Base-by-base conservation (phyloP, 2,113 vertebrate genomes). In the Tautogolabrus adspersus region DNA sequence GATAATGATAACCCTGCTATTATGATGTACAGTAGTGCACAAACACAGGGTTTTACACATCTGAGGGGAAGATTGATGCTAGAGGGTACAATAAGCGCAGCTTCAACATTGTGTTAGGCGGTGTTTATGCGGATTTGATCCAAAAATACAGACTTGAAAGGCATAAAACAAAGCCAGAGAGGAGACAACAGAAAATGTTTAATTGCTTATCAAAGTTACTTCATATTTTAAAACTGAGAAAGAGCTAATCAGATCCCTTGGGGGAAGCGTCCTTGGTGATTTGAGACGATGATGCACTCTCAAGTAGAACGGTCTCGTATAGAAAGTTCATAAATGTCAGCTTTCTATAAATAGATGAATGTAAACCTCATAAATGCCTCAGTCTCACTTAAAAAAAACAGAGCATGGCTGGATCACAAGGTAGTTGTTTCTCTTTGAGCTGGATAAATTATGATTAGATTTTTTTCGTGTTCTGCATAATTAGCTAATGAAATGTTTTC, bases 181-280 rank as follows among this genome's bases (percentile, higher is more conserved):
- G 76, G 76, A 91, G 81, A 92, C 87, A 93, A 93, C 75, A 85
- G 84, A 89, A 93, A 91, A 90, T 90, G 79, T 93, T 93, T 93
- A 94, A 94, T 94, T 94, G 91, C 91, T 94, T 93, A 94, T 94
- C 94, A 95, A 95, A 94, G 94, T 94, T 91, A 66, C 82, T 93
- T 92, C 84, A 89, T 83, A 92, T 88, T 92, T 88, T 85, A 81
- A 89, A 87, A 89, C 78, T 68, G 74, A 82, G 78, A 83, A 72
- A 81, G 80, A 91, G 86, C 87, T 94, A 94, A 94, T 93, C 91
- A 93, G 90, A 90, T 91, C 93, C 93, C 93, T 65, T 26, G 87
- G 89, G 93, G 75, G 81, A 89, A 85, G 76, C 68, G 89, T 93
- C 93, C 93, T 94, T 87, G 81, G 93, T 90, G 93, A 92, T 93